Evolutionary conservation across 2,797 vertebrate species (phyloP).

Genomic region (Masticophis lateralis): DNA sequence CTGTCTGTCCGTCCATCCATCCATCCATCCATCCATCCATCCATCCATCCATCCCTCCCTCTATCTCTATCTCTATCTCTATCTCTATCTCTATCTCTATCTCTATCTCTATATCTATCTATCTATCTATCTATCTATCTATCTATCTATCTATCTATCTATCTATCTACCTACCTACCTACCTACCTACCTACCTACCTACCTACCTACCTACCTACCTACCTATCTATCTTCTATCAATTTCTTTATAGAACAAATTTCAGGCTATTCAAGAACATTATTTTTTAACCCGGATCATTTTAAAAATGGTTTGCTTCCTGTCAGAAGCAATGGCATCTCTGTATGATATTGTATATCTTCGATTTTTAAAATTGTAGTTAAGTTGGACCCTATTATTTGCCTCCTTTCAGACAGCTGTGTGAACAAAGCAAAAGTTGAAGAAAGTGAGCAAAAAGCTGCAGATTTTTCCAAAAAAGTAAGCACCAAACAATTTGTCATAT

Average conservation of each 20-base stretch:
- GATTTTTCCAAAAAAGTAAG: conserved; percentile 98
- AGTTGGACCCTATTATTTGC: not conserved
- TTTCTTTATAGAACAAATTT: not conserved
- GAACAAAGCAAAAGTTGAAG: conserved; percentile 94
- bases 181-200: too few species aligned
- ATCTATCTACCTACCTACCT: too few species aligned
- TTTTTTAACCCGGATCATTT: not conserved
- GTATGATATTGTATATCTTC: not conserved
- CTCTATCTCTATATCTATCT: too few species aligned
- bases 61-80: too few species aligned
- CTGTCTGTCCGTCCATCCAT: too few species aligned
- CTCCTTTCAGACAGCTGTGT: conserved; percentile 86
- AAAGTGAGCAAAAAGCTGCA: conserved; percentile 90
- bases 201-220: too few species aligned
- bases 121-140: too few species aligned
- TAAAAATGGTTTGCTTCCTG: not conserved
- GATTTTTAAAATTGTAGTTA: not conserved
- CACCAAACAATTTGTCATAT: not conserved
- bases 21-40: too few species aligned
- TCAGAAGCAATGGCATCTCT: not conserved
- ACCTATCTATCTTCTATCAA: not conserved
- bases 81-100: too few species aligned
- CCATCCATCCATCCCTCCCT: too few species aligned
- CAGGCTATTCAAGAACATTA: not conserved
- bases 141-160: too few species aligned